Base-by-base conservation (phyloP, 2,797 vertebrate genomes). In the Crenichthys baileyi region DNA sequence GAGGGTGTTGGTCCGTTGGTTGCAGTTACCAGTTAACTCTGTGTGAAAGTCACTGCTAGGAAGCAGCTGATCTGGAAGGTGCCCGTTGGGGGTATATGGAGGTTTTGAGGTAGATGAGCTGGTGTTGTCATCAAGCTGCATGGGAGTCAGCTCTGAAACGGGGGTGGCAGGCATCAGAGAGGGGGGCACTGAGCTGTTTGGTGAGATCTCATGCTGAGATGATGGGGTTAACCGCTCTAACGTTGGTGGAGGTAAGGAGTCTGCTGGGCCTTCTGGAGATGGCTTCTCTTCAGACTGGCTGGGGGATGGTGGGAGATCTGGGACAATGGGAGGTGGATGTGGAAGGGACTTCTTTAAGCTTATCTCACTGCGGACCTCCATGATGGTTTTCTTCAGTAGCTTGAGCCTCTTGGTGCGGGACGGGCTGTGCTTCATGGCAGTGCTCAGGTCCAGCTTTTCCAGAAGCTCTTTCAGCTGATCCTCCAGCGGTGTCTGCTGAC, bases 321-420 rank as follows among this genome's bases (percentile, higher is more conserved):
- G 16, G 67, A 29, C 0, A 0, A 41, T 0, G 1, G 75, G 58
- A 0, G 75, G 90, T 58, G 94, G 81, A 70, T 94, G 87, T 11
- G 92, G 87, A 29, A 65, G 82, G 78, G 93, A 87, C 68, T 96
- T 96, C 76, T 95, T 97, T 68, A 97, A 96, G 89, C 97, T 96
- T 61, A 98, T 94, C 90, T 97, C 96, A 70, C 91, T 95, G 50
- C 98, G 97, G n/a, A 99, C 95, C 78, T 96, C 87, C 68, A 89
- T 94, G 55, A 99, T 99, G 86, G 97, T 95, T 90, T 96, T 99
- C 86, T 97, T 99, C 73, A 99, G 94, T 71, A 99, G 91, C 87
- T 99, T 99, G 85, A 98, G 96, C 78, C 98, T 96, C 93, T 98
- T 99, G 93, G 97, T 99, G 87, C 98, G 95, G 2, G 98, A 99